A percentile compares a stretch with the other conserved stretches of the same genome.
Evolutionary conservation across 2,113 vertebrate genomes (phyloP).

Genomic region (Corythoichthys intestinalis): DNA sequence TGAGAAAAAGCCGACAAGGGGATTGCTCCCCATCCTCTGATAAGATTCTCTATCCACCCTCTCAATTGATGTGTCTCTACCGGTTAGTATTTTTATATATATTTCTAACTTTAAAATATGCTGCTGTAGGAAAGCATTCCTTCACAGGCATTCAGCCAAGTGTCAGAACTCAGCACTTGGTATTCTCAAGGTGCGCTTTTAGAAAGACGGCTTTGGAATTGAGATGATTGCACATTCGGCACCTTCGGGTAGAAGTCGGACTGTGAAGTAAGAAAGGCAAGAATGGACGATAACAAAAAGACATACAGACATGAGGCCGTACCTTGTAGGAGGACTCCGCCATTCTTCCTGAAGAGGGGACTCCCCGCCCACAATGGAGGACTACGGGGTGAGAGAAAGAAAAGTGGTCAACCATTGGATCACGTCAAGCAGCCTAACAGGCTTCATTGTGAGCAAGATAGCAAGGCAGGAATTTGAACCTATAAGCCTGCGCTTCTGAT

Average conservation of each 20-base stretch:
- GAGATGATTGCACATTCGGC: conserved; percentile 63
- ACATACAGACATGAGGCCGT: conserved; percentile 48
- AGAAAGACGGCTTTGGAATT: conserved; percentile 59
- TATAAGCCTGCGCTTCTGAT: conserved; percentile 67
- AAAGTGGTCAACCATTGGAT: conserved; percentile 62
- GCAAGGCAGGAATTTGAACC: conserved; percentile 62
- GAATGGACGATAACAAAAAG: conserved; percentile 18
- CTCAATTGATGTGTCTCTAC: conserved; percentile 27
- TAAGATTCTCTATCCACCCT: conserved; percentile 11
- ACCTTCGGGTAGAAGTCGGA: conserved; percentile 29
- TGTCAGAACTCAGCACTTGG: conserved; percentile 59
- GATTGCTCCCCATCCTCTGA: conserved; percentile 22
- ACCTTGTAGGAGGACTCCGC: conserved; percentile 94
- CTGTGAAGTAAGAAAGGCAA: not conserved
- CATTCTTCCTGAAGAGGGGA: conserved; percentile 96
- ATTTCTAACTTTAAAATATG: conserved; percentile 49
- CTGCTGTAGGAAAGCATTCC: conserved; percentile 41
- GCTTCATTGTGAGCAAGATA: conserved; percentile 46
- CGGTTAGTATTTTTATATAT: conserved; percentile 8
- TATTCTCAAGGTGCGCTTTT: conserved; percentile 63
- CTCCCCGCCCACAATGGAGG: conserved; percentile 95
- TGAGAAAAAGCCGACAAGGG: conserved; percentile 16
- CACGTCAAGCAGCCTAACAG: conserved; percentile 32
- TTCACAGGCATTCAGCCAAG: conserved; percentile 53
- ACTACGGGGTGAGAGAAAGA: conserved; percentile 68